These are phyloP conservation scores for Saguinus midas DNA, from an alignment of 2,113 vertebrate species.

Conservation along the genomic window DNA sequence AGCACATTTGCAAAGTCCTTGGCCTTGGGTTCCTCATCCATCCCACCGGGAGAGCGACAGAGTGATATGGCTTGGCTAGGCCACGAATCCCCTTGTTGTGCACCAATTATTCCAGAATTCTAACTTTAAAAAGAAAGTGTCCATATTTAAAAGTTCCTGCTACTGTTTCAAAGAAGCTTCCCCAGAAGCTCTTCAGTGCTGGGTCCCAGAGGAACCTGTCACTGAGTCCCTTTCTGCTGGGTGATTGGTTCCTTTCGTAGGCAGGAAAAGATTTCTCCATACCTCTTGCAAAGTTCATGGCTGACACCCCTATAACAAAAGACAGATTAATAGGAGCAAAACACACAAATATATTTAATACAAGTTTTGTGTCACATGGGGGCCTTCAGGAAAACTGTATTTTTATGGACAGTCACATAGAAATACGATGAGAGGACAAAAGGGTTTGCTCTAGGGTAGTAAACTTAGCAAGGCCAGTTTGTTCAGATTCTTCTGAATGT, in stretches of 20 bases:
- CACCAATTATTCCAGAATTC: neutral
- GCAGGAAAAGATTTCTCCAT: neutral
- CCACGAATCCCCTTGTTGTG: neutral
- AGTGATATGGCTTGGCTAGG: fast-evolving
- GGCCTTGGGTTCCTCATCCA: neutral
- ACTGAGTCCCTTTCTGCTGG: neutral
- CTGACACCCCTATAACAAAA: neutral
- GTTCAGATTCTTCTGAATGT: neutral
- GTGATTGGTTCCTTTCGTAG: neutral
- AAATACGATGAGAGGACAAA: neutral
- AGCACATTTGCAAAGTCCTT: neutral
- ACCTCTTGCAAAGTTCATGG: neutral
- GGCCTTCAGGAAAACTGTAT: neutral
- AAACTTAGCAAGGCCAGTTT: neutral
- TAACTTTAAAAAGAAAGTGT: neutral
- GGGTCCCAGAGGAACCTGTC: neutral
- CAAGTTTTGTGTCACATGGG: neutral
- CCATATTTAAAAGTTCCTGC: neutral
- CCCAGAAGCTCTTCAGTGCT: neutral
- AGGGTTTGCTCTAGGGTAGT: neutral
- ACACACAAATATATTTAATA: neutral
- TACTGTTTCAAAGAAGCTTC: neutral
- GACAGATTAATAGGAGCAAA: neutral
- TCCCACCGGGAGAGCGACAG: neutral
- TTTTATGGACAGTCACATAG: neutral